phyloP scores from a whole-genome alignment of 2,797 vertebrate species.

The Catostomus latipinnis region DNA sequence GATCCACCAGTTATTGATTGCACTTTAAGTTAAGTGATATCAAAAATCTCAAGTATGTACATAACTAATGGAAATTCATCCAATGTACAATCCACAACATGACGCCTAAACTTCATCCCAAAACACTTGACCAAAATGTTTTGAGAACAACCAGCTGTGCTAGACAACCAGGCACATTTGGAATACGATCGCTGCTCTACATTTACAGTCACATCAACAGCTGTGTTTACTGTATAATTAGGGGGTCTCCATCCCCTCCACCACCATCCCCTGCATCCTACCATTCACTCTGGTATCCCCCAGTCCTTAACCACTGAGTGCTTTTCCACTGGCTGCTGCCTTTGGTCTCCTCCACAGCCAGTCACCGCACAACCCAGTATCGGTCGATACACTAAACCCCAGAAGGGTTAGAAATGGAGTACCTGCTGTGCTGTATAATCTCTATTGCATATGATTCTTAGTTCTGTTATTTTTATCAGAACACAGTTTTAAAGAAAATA shows the following conservation, averaged over 20 bases:
- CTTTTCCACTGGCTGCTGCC: conserved; percentile 24
- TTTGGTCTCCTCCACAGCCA: conserved; percentile 40
- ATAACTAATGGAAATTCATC: neutral
- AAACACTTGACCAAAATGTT: conserved; percentile 35
- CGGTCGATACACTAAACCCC: conserved; percentile 12
- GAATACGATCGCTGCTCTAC: conserved; percentile 40
- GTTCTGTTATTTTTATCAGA: conserved; percentile 33
- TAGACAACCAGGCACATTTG: conserved; percentile 26
- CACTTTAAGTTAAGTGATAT: neutral
- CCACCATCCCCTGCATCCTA: conserved; percentile 28
- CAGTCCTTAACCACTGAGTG: conserved; percentile 28
- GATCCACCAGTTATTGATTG: neutral
- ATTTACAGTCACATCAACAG: conserved; percentile 54
- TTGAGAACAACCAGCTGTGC: conserved; percentile 43
- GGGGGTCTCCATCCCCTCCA: conserved; percentile 43
- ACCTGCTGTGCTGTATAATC: conserved; percentile 21
- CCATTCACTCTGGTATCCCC: conserved; percentile 23
- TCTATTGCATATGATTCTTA: conserved; percentile 12
- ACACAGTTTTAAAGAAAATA: neutral
- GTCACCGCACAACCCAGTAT: conserved; percentile 39
- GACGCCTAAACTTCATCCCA: conserved; percentile 4
- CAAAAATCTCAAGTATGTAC: conserved; percentile 19
- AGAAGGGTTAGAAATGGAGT: conserved; percentile 7
- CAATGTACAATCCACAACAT: neutral
- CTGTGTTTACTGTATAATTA: conserved; percentile 63